A percentile compares a stretch with the other conserved stretches of the same genome.
Evolutionary conservation across 2,888 invertebrate genomes (phyloP).

Genomic region (Eupithecia tripunctaria): DNA sequence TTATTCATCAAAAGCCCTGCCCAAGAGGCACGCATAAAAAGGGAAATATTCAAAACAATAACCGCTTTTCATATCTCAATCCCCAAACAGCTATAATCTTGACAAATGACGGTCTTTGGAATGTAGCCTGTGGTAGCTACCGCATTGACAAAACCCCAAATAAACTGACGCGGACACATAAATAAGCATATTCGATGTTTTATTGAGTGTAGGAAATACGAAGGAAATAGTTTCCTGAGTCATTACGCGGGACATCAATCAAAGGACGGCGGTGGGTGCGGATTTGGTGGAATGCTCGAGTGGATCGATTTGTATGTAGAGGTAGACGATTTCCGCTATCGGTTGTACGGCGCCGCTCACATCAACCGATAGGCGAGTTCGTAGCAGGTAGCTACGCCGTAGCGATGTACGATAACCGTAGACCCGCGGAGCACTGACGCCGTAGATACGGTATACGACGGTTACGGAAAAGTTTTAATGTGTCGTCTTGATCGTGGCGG

Average conservation of each 20-base stretch:
- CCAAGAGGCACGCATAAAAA: constrained; percentile 58
- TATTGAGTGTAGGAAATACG: constrained; percentile 83
- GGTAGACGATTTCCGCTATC: constrained; percentile 48
- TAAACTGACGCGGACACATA: constrained; percentile 79
- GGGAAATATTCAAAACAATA: constrained; percentile 80
- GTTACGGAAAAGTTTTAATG: background rate
- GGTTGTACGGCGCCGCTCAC: constrained; percentile 21
- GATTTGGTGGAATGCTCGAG: constrained; percentile 52
- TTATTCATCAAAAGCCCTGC: constrained; percentile 44
- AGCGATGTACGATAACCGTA: constrained; percentile 31
- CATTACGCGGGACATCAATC: constrained; percentile 82
- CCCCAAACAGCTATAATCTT: constrained; percentile 80
- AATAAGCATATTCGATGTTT: constrained; percentile 83
- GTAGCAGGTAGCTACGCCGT: constrained; percentile 33
- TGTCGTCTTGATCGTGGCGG: background rate
- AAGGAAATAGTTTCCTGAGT: constrained; percentile 82
- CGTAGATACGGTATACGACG: constrained; percentile 15
- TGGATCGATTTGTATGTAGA: constrained; percentile 55
- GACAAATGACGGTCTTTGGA: constrained; percentile 82
- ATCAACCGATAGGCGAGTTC: constrained; percentile 25
- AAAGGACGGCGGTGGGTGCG: constrained; percentile 64
- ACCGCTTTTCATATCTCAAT: constrained; percentile 80
- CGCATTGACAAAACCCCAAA: constrained; percentile 80
- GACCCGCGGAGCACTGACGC: constrained; percentile 15
- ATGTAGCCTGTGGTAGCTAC: constrained; percentile 72